These are phyloP conservation scores for Chaetops frenatus DNA, from an alignment of 2,113 vertebrate species.

Conservation along the genomic window DNA sequence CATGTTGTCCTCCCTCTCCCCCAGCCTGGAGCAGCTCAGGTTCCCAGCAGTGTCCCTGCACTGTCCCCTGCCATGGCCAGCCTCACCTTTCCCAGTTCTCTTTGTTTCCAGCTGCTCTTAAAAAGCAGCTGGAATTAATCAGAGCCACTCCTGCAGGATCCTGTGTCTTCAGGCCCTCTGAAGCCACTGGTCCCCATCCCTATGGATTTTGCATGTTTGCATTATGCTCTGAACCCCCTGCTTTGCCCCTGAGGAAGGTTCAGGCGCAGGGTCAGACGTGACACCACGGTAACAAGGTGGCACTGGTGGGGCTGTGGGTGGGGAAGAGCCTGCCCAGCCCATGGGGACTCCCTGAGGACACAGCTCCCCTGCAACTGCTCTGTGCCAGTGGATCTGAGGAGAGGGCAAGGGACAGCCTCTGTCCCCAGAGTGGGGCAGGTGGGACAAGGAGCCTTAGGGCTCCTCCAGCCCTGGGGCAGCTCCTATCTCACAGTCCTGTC, in stretches of 20 bases:
- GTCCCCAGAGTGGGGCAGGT: background rate
- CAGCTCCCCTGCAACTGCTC: background rate
- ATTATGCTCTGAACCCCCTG: background rate
- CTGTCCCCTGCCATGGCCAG: background rate
- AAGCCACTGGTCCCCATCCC: background rate
- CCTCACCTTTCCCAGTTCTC: background rate
- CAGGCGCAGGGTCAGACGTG: background rate
- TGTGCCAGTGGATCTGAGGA: background rate
- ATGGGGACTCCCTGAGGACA: background rate
- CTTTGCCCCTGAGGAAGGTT: background rate
- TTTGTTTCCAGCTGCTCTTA: background rate
- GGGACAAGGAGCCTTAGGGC: background rate
- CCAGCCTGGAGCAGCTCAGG: background rate
- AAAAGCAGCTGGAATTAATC: background rate
- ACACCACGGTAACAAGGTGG: background rate
- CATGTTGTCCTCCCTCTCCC: background rate
- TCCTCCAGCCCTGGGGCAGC: background rate
- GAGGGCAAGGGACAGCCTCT: background rate
- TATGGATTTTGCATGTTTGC: background rate
- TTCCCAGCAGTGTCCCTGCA: background rate
- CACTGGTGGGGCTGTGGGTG: background rate
- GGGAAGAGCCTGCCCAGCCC: rapidly evolving
- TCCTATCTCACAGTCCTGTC: background rate
- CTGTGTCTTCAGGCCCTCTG: background rate
- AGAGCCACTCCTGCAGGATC: background rate